Evolutionary conservation across 2,797 vertebrate genomes (phyloP).

Genomic region (Acrossocheilus wenchowensis): DNA sequence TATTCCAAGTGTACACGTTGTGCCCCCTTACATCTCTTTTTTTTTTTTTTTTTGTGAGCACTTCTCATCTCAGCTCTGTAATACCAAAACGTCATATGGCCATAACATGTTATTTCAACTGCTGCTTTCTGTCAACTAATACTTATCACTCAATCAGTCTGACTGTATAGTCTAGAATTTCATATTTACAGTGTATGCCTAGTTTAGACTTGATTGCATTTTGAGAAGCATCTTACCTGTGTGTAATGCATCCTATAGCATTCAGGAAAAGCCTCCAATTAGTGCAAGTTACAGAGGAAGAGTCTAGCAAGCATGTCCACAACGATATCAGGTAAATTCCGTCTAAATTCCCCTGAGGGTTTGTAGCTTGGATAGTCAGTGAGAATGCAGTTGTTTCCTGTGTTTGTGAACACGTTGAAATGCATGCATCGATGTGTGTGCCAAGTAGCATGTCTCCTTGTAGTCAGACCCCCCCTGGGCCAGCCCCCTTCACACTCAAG

Average conservation of each 20-base stretch:
- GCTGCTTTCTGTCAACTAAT: constrained; percentile 23
- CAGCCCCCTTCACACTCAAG: constrained; percentile 40
- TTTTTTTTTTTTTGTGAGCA: neutral
- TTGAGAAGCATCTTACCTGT: constrained; percentile 46
- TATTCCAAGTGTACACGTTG: neutral
- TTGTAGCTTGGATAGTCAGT: neutral
- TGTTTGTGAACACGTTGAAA: neutral
- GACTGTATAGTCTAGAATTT: neutral
- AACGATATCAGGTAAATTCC: neutral
- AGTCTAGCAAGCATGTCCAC: constrained; percentile 23
- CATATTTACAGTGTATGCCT: neutral
- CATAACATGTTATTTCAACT: constrained; percentile 6
- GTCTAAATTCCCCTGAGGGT: neutral
- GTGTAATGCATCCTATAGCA: constrained; percentile 41
- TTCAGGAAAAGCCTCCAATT: constrained; percentile 9
- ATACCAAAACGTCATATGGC: neutral
- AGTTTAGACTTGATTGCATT: constrained; percentile 14
- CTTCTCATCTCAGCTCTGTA: neutral
- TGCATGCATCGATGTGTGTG: constrained; percentile 40
- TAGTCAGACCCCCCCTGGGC: constrained; percentile 14
- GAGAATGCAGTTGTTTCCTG: constrained; percentile 17
- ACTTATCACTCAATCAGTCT: neutral
- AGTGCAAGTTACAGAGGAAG: neutral
- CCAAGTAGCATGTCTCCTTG: constrained; percentile 39
- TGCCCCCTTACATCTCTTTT: neutral